Conservation (phyloP, 2,888 invertebrate genomes). For the Epirrhoe alternata region DNA sequence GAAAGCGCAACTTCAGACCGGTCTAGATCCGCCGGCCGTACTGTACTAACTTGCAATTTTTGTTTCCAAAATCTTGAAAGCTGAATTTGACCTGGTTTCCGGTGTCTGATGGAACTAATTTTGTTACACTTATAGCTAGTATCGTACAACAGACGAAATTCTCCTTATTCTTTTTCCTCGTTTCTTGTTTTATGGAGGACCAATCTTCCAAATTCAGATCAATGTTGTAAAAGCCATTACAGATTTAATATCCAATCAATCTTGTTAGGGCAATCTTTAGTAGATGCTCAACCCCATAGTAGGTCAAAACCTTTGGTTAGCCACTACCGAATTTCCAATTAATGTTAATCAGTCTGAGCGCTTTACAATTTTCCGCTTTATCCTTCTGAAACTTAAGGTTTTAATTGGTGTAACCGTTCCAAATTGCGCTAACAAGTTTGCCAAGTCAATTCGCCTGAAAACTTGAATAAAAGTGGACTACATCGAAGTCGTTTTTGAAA, state of each 20-base stretch:
- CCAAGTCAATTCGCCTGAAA: conserved; percentile 23
- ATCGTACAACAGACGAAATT: too few species aligned
- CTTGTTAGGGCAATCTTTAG: not conserved
- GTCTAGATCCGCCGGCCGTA: too few species aligned
- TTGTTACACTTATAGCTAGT: too few species aligned
- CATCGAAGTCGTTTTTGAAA: conserved; percentile 22
- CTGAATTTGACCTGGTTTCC: too few species aligned
- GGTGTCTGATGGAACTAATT: too few species aligned
- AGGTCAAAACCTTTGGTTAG: not conserved
- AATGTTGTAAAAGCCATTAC: too few species aligned
- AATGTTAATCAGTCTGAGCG: conserved; percentile 14
- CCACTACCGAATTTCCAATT: conserved; percentile 8
- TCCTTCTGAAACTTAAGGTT: conserved; percentile 8
- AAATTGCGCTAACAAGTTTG: conserved; percentile 23
- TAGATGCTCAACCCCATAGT: not conserved
- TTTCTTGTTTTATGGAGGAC: too few species aligned
- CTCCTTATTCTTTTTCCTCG: too few species aligned
- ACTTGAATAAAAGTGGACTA: not conserved
- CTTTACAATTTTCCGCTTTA: conserved; percentile 10
- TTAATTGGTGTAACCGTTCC: conserved; percentile 24
- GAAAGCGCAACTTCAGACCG: too few species aligned
- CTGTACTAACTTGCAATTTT: too few species aligned
- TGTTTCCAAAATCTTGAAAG: too few species aligned
- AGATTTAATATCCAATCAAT: not conserved
- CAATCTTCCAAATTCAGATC: too few species aligned